Evolutionary conservation across 2,888 invertebrate genomes (phyloP).

Genomic region (Drosophila melanocephala): DNA sequence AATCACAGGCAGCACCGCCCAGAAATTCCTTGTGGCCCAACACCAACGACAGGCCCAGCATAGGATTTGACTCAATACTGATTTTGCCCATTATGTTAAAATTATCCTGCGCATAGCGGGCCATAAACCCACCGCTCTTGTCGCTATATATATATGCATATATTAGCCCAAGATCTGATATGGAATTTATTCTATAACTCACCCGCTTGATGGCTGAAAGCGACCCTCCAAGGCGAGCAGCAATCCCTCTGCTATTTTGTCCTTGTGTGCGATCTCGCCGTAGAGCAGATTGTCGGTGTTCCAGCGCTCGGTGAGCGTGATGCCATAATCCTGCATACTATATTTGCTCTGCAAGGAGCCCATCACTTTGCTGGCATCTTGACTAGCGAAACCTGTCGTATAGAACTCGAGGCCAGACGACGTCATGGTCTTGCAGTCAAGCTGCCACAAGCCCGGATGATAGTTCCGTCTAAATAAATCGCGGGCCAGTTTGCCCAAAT

Average conservation of each 20-base stretch:
- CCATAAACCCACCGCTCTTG: slow-evolving; percentile 92
- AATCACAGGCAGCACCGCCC: slow-evolving; percentile 93
- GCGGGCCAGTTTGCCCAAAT: slow-evolving; percentile 96
- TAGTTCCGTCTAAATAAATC: slow-evolving; percentile 98
- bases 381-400: slow-evolving; percentile 94
- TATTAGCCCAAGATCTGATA: not conserved
- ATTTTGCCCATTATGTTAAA: slow-evolving; percentile 92
- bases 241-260: slow-evolving; percentile 94
- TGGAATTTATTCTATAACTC: not conserved
- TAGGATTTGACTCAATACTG: slow-evolving; percentile 92
- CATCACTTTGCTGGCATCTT: slow-evolving; percentile 94
- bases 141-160: slow-evolving; percentile 31
- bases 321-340: slow-evolving; percentile 92
- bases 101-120: slow-evolving; percentile 92
- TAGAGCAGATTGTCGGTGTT: slow-evolving; percentile 97
- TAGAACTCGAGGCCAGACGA: slow-evolving; percentile 96
- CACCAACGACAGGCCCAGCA: slow-evolving; percentile 92
- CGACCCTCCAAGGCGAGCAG: slow-evolving; percentile 95
- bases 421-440: slow-evolving; percentile 97
- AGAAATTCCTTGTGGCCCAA: slow-evolving; percentile 95
- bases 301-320: slow-evolving; percentile 98
- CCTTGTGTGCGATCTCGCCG: slow-evolving; percentile 94
- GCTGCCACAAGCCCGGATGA: slow-evolving; percentile 96
- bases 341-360: slow-evolving; percentile 97
- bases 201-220: slow-evolving; percentile 96